Base-by-base conservation (phyloP, 2,113 vertebrate species). In the Bufo gargarizans region DNA sequence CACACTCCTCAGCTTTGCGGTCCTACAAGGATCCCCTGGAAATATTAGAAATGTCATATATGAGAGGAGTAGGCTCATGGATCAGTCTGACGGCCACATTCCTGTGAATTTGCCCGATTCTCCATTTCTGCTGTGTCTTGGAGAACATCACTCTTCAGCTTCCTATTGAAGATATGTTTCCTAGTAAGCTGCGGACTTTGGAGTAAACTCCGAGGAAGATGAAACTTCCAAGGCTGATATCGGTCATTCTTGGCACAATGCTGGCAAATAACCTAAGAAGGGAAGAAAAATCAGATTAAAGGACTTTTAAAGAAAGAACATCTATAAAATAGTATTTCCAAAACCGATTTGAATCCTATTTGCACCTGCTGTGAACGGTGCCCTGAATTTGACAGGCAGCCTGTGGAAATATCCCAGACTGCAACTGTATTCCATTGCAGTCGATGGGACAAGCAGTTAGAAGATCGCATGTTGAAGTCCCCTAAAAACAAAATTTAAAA, bases 141-240 rank as follows among this genome's bases (percentile, higher is more conserved):
- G 14, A 16, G 4, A 14, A 43, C 2, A 0, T 0, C 0, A 7
- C 0, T 9, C 45, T 4, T 14, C 59, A 1, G 56, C 8, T 11
- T 10, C 49, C 58, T 67, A n/a, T 22, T 20, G 63, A 72, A 6
- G 43, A 47, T 12, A 17, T n/a, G 19, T 49, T 8, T 67, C 20
- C 22, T 53, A 99, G 89, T 88, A 95, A 90, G 86, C 92, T 91
- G 77, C 92, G 96, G 0, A 93, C 93, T 91, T 97, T 97, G 92
- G 99, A 97, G 0, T 99, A 99, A n/a, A 95, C 94, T 63, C 98
- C 98, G 67, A 99, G 95, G 94, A 99, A 99, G 94, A 99, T 98
- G 93, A 99, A 99, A 0, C 97, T 98, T 0, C 98, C 98, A 80
- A 93, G 69, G 89, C 97, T 96, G 96, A 99, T 98, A 76, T 95